phyloP scores from a whole-genome alignment of 2,888 invertebrate genomes.

The Perithous albicinctus region DNA sequence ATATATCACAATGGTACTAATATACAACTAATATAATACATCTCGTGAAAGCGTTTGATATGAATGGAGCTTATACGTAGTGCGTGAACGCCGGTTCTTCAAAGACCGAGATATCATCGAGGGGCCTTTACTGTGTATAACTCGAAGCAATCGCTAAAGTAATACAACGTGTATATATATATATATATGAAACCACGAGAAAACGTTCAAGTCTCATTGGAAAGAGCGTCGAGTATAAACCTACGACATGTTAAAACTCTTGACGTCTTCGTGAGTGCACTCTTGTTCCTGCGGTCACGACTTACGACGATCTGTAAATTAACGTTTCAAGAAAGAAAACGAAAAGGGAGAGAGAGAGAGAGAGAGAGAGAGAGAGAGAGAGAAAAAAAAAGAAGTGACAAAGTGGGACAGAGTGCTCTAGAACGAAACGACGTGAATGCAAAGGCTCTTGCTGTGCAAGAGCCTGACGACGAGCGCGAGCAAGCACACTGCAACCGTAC shows the following conservation, averaged over 20 bases:
- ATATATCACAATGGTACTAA: conserved; percentile 58
- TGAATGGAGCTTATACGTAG: conserved; percentile 37
- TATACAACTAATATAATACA: conserved; percentile 47
- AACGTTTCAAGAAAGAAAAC: conserved; percentile 63
- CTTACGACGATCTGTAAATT: conserved; percentile 74
- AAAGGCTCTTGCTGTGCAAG: conserved; percentile 31
- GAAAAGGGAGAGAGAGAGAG: conserved; percentile 9
- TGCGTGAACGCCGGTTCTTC: conserved; percentile 71
- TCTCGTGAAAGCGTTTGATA: conserved; percentile 63
- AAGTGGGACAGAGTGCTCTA: conserved; percentile 55
- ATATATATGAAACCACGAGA: conserved; percentile 1
- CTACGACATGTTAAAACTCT: conserved; percentile 60
- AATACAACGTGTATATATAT: not conserved
- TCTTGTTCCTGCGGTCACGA: conserved; percentile 64
- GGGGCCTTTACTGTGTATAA: conserved; percentile 41
- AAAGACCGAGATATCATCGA: conserved; percentile 71
- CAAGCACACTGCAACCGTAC: conserved; percentile 29
- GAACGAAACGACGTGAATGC: conserved; percentile 71
- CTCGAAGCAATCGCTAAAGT: conserved; percentile 45
- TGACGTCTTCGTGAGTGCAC: conserved; percentile 74
- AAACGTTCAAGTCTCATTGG: conserved; percentile 36
- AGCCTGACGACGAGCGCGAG: conserved; percentile 22
- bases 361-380: conserved; percentile 3
- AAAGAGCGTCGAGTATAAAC: not conserved
- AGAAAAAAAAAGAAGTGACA: conserved; percentile 15